phyloP scores from a whole-genome alignment of 1,140 invertebrate species.

The Heterodera schachtii region DNA sequence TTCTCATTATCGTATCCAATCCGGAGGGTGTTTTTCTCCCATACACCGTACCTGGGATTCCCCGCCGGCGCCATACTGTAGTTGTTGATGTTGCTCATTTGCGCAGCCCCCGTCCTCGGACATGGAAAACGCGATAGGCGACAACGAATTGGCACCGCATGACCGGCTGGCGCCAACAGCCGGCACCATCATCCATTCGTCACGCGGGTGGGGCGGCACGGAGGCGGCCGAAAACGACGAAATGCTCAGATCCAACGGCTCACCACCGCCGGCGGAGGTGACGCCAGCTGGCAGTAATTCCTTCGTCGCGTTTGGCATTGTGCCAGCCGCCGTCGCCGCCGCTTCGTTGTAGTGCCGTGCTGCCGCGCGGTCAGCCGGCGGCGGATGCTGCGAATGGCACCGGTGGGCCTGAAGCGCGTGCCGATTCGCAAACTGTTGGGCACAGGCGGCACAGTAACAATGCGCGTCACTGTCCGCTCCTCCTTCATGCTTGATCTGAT shows the following conservation, averaged over 20 bases:
- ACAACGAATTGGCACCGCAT: constrained; percentile 12
- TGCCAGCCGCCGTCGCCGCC: constrained; percentile 2
- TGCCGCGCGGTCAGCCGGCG: constrained; percentile 42
- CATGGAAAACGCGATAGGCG: constrained; percentile 34
- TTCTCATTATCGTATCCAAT: too few relatives aligned
- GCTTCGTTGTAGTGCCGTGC: too few relatives aligned
- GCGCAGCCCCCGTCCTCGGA: constrained; percentile 32
- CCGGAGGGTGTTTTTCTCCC: too few relatives aligned
- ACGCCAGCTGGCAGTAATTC: constrained; percentile 11
- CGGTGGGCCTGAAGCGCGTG: constrained; percentile 46
- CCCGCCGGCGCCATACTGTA: not conserved
- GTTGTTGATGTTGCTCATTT: constrained; percentile 1
- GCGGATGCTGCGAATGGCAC: constrained; percentile 46
- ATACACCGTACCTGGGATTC: not conserved
- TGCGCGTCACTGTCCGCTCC: too few relatives aligned
- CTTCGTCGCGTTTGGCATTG: constrained; percentile 54
- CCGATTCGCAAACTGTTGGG: constrained; percentile 37
- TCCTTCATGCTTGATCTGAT: not conserved
- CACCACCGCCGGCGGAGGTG: constrained; percentile 22
- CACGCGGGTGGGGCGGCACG: constrained; percentile 54
- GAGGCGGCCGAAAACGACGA: constrained; percentile 65
- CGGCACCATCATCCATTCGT: not conserved
- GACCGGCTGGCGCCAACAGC: not conserved
- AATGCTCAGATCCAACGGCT: constrained; percentile 64
- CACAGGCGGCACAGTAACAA: constrained; percentile 51